Percentiles rank a stretch among this genome's conserved stretches.
These are phyloP conservation scores for Hydrozoanthus gracilis DNA, from an alignment of 92 coral and sea anemone genomes.

Conservation along the genomic window DNA sequence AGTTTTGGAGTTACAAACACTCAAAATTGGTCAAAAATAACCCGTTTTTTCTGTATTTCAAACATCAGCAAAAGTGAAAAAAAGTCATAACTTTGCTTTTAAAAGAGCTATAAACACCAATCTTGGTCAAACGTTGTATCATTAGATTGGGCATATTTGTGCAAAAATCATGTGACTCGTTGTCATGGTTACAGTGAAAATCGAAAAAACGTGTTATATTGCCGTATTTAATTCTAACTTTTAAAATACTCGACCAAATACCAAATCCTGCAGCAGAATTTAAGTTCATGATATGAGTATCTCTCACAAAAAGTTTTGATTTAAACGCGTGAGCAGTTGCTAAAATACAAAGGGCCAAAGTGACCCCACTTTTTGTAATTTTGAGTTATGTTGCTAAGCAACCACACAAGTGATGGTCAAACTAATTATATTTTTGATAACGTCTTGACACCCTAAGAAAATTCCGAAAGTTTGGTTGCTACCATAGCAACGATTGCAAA, in stretches of 20 bases:
- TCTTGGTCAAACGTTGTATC: background rate
- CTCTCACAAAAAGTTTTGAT: background rate
- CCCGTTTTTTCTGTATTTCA: too few species aligned
- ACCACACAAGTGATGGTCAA: background rate
- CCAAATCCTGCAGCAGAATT: background rate
- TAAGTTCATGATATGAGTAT: background rate
- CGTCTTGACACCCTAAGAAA: background rate
- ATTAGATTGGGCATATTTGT: background rate
- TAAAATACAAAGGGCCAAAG: background rate
- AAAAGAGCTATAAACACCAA: background rate
- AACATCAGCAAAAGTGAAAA: background rate
- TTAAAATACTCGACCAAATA: background rate
- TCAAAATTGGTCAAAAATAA: too few species aligned
- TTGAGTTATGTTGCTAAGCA: background rate
- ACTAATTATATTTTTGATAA: background rate
- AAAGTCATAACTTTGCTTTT: background rate
- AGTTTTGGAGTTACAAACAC: too few species aligned
- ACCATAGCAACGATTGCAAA: background rate
- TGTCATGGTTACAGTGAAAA: background rate
- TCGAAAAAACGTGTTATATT: background rate
- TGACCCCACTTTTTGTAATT: conserved; percentile 7
- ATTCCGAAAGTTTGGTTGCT: background rate
- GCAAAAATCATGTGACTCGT: conserved; percentile 3
- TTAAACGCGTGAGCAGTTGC: background rate
- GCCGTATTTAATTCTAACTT: conserved; percentile 2